phyloP scores from a whole-genome alignment of 2,797 vertebrate genomes.

The Coccyzus lansbergi region DNA sequence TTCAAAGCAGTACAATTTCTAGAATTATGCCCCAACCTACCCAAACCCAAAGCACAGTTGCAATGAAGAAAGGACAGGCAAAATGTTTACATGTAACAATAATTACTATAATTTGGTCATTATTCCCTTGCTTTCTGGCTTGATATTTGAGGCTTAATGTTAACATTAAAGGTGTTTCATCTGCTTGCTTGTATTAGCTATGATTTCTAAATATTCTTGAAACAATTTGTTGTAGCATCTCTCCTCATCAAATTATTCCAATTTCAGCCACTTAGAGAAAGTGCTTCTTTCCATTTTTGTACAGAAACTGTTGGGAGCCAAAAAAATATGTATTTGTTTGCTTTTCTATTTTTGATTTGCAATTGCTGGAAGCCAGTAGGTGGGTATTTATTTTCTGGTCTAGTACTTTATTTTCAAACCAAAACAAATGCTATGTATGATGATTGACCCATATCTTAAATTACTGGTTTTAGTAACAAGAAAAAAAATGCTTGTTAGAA shows the following conservation, averaged over 20 bases:
- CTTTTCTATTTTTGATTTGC: conserved; percentile 53
- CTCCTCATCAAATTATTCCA: background rate
- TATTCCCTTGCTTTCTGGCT: conserved; percentile 32
- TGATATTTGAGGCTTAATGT: background rate
- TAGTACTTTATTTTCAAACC: conserved; percentile 32
- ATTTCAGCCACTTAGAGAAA: conserved; percentile 28
- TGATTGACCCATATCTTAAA: background rate
- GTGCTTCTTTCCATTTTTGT: conserved; percentile 42
- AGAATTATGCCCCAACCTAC: background rate
- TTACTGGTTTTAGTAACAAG: conserved; percentile 23
- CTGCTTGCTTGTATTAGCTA: conserved; percentile 50
- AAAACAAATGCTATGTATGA: conserved; percentile 31
- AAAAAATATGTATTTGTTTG: conserved; percentile 33
- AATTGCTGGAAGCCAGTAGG: conserved; percentile 45
- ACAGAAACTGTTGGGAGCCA: conserved; percentile 5
- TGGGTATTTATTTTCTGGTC: conserved; percentile 32
- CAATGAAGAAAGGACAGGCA: conserved; percentile 12
- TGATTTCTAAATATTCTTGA: conserved; percentile 52
- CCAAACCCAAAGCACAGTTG: background rate
- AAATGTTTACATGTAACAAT: background rate
- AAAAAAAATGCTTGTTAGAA: conserved; percentile 12
- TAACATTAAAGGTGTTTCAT: conserved; percentile 66
- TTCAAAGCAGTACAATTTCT: background rate
- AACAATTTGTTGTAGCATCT: conserved; percentile 20
- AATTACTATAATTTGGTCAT: background rate